Evolutionary conservation across 2,797 vertebrate genomes (phyloP), one percentile per base, ranked within the genome.

Genomic region (Emydoidea blandingii): DNA sequence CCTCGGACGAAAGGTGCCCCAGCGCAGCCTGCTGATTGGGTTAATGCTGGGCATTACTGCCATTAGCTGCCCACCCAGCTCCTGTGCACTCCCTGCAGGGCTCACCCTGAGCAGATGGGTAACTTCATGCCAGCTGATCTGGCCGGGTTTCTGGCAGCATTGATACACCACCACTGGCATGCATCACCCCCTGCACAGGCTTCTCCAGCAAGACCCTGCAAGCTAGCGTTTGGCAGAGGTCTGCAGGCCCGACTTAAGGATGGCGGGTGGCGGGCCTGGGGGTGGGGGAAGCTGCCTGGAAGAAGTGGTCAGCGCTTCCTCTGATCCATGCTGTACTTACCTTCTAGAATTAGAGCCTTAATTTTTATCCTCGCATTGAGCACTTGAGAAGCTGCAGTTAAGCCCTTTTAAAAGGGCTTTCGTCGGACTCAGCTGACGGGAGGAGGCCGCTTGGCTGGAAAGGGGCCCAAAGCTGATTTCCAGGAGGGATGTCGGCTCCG

Each of bases 341-440:
- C 97, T 97, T 97, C 97, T 96, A 97, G 96, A 96, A 96, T 97
- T 97, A 97, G 97, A 97, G 94, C 93, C 94, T 97, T 97, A 97
- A 97, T 96, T 97, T 97, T 97, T 91, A 97, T 97, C 97, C 93
- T 79, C 0, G 18, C 47, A 0, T 80, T 97, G 96, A 97, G 97
- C 92, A 6, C 95, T 97, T 96, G 95, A 97, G 97, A 97, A 97
- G 97, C 95, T 94, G 95, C 83, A 1, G 92, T 57, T 97, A 97
- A 98, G 93, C 96, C 95, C 21, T 0, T 95, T 93, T 95, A 92
- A 95, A 96, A 96, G 96, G 96, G 96, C 80, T 97, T 97, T 96
- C 78, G 90, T 92, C 5, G 47, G 95, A 83, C 90, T 88, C 82
- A 89, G 76, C 59, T 65, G 88, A 84, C 62, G 83, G 79, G 93